A percentile compares a stretch with the other conserved stretches of the same genome.
Conservation (phyloP, 2,797 vertebrate genomes). For the Danio albolineatus region DNA sequence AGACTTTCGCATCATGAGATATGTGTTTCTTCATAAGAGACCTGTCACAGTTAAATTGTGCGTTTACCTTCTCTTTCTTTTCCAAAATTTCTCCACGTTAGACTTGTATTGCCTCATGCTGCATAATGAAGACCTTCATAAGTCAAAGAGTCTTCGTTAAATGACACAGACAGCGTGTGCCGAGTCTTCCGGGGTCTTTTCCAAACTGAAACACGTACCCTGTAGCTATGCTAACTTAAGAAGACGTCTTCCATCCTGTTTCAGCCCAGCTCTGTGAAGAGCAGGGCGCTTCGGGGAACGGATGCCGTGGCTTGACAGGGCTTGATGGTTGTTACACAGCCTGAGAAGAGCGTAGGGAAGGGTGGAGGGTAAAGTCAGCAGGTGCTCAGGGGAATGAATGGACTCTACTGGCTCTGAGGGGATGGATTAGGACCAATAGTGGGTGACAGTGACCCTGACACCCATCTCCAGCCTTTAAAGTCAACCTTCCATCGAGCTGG, state of each 20-base stretch:
- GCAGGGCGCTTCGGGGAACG: background rate
- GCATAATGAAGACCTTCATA: slow-evolving; percentile 27
- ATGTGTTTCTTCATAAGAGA: slow-evolving; percentile 4
- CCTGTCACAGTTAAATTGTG: background rate
- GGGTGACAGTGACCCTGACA: slow-evolving; percentile 70
- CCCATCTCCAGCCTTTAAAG: slow-evolving; percentile 61
- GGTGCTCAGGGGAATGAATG: slow-evolving; percentile 26
- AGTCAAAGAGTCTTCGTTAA: slow-evolving; percentile 47
- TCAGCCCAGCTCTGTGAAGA: slow-evolving; percentile 13
- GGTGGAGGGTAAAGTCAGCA: slow-evolving; percentile 29
- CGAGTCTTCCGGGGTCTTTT: slow-evolving; percentile 9
- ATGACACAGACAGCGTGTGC: slow-evolving; percentile 18
- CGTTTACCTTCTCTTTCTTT: slow-evolving; percentile 19
- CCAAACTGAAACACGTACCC: slow-evolving; percentile 35
- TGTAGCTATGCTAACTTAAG: slow-evolving; percentile 36
- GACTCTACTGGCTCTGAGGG: slow-evolving; percentile 51
- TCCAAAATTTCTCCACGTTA: background rate
- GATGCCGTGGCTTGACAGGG: slow-evolving; percentile 20
- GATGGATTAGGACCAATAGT: slow-evolving; percentile 59
- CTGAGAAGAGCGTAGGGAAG: slow-evolving; percentile 1
- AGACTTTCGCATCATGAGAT: background rate
- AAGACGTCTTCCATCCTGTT: slow-evolving; percentile 26
- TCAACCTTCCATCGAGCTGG: slow-evolving; percentile 66
- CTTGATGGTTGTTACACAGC: background rate
- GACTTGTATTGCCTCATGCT: slow-evolving; percentile 23